Evolutionary conservation across 2,888 invertebrate species (phyloP).

Genomic region (Listrodromus nycthemerus): DNA sequence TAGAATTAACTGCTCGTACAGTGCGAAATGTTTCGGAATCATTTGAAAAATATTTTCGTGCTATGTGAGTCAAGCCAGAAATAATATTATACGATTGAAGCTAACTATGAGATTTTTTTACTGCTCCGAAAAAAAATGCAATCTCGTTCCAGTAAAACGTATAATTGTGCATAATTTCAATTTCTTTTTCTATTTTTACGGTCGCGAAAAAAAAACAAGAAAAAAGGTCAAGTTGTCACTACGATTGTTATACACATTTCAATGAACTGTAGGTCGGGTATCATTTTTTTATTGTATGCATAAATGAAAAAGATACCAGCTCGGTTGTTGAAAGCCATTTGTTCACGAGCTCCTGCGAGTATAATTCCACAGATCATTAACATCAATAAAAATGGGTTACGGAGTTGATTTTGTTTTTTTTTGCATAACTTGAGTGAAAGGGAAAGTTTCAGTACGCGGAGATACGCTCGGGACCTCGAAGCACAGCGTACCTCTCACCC

Average conservation of each 20-base stretch:
- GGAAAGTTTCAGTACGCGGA: constrained; percentile 54
- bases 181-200: not conserved
- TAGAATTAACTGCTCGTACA: no score
- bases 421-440: constrained; percentile 59
- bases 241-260: not conserved
- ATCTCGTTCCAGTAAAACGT: not conserved
- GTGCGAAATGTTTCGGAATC: no score
- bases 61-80: not conserved
- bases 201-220: not conserved
- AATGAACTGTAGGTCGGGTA: not conserved
- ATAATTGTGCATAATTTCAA: not conserved
- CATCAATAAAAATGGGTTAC: constrained; percentile 11
- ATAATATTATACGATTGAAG: not conserved
- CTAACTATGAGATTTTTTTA: not conserved
- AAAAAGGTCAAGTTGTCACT: not conserved
- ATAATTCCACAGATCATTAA: not conserved
- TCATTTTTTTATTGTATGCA: not conserved
- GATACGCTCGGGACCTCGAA: constrained; percentile 23
- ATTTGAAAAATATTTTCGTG: no score
- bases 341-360: not conserved
- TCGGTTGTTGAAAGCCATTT: not conserved
- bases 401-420: constrained; percentile 28
- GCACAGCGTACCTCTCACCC: constrained; percentile 13
- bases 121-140: not conserved
- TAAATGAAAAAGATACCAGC: not conserved